Evolutionary conservation across 1,140 invertebrate species (phyloP), one percentile per base, ranked within the genome.

Genomic region (Battus philenor): DNA sequence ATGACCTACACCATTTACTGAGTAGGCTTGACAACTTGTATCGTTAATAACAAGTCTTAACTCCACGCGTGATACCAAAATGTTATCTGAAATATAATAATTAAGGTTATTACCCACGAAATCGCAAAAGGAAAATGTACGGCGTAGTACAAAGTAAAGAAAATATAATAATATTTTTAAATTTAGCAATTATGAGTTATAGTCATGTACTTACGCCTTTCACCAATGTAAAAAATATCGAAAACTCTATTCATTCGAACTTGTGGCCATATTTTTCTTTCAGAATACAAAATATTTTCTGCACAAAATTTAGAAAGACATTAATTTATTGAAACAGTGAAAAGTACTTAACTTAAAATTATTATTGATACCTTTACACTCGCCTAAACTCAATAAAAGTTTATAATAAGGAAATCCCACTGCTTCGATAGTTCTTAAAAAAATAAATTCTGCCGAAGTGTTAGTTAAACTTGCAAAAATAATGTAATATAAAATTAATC

Each of bases 371-470:
- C 38, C 38, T 15, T 41, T 41, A 10, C 38, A 41, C 9, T 16
- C 38, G 9, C 38, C 38, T 18, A 41, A 27, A 41, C 24, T 41
- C 24, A 41, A 16, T 29, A 41, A 41, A 4, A 41, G n/a, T 15
- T 41, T 41, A 15, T 41, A 41, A 15, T 41, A 41, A 8, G 38
- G 38, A 41, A 41, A 41, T 15, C 38, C 38, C 15, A 41, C 38
- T 10, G 38, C 38, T 41, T 41, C 38, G 9, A 41, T 41, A 5
- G 22, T 41, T 41, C 38, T 41, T 6, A 27, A 27, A 11, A 41
- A 41, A 16, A 29, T 29, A 27, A 41, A 5, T 15, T 41, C 16
- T 5, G 27, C 15, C n/a, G 38, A 41, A 16, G 4, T 27, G 4
- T 41, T 11, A 16, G 29, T 15, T 41, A 27, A 6, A 29, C n/a